Base-by-base conservation (phyloP, 2,113 vertebrate species). In the Cacatua alba region DNA sequence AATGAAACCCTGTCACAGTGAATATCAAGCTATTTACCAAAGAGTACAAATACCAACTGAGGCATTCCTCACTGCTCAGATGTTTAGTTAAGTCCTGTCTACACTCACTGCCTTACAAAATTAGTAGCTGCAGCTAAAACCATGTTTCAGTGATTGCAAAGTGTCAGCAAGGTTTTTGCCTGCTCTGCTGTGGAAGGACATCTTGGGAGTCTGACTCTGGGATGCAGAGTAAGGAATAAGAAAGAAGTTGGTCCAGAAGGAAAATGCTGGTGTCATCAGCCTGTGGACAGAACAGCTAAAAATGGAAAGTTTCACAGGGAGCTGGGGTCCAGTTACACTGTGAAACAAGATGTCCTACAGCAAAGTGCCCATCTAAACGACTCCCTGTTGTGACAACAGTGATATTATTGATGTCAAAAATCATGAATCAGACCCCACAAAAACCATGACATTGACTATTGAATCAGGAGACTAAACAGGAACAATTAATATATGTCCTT, bases 241-340 rank as follows among this genome's bases (percentile, higher is more conserved):
- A 83, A 82, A 88, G 90, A 90, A 21, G 16, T 64, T 83, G 70
- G 82, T 68, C 63, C 87, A 80, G 80, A 39, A 81, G 71, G 79
- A 97, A 96, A 95, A 72, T 71, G 78, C 92, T 94, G 92, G 28
- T 82, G 91, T 96, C 92, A 78, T 82, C 95, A 79, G 89, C 44
- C 91, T 68, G n/a, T 4, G 1, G 37, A 82, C 37, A 88, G 88
- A 95, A 93, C 43, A 75, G 97, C 96, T 98, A 95, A 97, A 98
- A 98, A 97, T 90, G 97, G 97, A 97, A 96, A 57, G 29, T 84
- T 96, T 96, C 96, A 75, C 62, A 35, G 81, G 81, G 9, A 76
- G 79, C 84, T 88, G 6, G 95, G 95, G 94, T 97, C 95, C 91
- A 90, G 95, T 97, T 97, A 97, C 96, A 96, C 78, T 8, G n/a